Base-by-base conservation (phyloP, 2,113 vertebrate species). In the Callipepla squamata region DNA sequence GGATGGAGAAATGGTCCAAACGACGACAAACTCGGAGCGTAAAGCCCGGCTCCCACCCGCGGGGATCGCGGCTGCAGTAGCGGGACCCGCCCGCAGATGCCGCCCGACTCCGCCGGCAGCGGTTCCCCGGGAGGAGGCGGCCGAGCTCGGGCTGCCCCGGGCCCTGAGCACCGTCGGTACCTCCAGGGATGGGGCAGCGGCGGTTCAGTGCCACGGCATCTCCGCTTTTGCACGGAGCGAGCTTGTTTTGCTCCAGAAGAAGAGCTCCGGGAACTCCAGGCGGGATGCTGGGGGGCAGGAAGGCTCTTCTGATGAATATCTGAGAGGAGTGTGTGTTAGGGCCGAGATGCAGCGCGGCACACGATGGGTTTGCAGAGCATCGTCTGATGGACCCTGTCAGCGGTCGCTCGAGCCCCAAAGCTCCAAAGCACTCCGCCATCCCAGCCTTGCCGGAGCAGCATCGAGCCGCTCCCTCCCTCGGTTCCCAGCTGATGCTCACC, bases 31-130 rank as follows among this genome's bases (percentile, higher is more conserved):
- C 40, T 12, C 40, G 40, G 40, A 40, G 40, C 40, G 13, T 40
- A 40, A 40, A 40, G 40, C 57, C 48, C n/a, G 9, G 21, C n/a
- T 25, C 14, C 20, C 55, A 36, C 36, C 36, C 8, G 16, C 45
- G 22, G 13, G n/a, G 30, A 38, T 47, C 30, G 51, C 26, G 51
- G 51, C 66, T 94, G 95, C 95, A 96, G 91, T 84, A 34, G 88
- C 93, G 61, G 81, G 55, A 21, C 10, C 69, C 22, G 85, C 93
- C 95, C 95, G 95, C 87, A 97, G 97, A 76, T 95, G 97, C 90
- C 97, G 92, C 94, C 95, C 93, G 87, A 96, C 93, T 89, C 96
- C 96, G 93, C 77, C 88, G 94, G 90, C 55, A 91, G 47, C 66
- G 53, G 51, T 26, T 53, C 51, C 25, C 25, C 51, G 25, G 26